Evolutionary conservation across 2,888 invertebrate species (phyloP).

Genomic region (Dryomyza anilis): DNA sequence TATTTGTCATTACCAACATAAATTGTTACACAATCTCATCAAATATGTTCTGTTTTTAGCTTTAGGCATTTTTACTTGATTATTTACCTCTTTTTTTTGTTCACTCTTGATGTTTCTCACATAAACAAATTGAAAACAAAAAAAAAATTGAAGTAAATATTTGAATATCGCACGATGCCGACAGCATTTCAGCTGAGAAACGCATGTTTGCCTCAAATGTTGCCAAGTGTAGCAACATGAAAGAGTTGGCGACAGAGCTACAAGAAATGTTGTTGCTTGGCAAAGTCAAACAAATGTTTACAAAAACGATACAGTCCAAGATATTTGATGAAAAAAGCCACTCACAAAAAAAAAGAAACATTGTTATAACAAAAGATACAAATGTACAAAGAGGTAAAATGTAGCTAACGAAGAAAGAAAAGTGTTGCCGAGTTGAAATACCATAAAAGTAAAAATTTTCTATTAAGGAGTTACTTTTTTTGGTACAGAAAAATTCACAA

Average conservation of each 20-base stretch:
- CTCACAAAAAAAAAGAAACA: not conserved
- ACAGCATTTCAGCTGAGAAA: not conserved
- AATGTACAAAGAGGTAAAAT: not conserved
- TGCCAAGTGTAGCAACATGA: not conserved
- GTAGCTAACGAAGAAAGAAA: not conserved
- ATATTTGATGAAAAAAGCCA: not conserved
- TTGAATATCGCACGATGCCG: not conserved
- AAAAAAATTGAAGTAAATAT: constrained; percentile 14
- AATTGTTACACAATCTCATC: no score
- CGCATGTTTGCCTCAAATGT: constrained; percentile 10
- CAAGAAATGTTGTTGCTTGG: not conserved
- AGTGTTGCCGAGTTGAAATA: not conserved
- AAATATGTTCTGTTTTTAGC: no score
- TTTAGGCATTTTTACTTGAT: no score
- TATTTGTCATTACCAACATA: no score
- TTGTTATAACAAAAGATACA: not conserved
- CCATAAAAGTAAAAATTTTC: no score
- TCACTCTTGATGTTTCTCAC: not conserved
- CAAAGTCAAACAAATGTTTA: not conserved
- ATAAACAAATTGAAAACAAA: constrained; percentile 1
- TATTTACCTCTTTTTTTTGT: not conserved
- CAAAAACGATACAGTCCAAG: not conserved
- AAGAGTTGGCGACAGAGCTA: not conserved
- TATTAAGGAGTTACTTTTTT: no score
- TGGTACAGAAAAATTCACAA: no score